Evolutionary conservation across 2,113 vertebrate genomes (phyloP).

Genomic region (Catharus fuscescens): DNA sequence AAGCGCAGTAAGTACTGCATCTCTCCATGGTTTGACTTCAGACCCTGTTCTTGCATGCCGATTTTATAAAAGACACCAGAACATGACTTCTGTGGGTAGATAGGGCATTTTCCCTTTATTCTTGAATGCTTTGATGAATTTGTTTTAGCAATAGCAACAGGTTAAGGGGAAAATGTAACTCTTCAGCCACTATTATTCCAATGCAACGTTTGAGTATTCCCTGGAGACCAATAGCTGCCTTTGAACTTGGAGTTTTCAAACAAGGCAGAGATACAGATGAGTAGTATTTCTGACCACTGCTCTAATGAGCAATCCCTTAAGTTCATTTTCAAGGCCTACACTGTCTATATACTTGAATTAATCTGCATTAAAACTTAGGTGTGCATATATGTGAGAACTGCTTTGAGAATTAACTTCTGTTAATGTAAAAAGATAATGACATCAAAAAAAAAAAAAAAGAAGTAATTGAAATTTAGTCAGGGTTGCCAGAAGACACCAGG

Average conservation of each 20-base stretch:
- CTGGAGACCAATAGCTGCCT: neutral
- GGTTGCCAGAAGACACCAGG: neutral
- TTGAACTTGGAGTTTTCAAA: neutral
- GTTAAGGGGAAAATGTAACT: neutral
- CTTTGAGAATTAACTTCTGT: neutral
- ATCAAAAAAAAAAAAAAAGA: neutral
- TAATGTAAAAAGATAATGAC: neutral
- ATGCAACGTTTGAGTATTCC: neutral
- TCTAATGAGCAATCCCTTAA: neutral
- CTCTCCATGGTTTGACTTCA: neutral
- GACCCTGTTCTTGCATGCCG: rapidly evolving
- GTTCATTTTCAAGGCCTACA: neutral
- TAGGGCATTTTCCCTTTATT: neutral
- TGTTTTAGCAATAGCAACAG: neutral
- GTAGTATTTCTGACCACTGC: neutral
- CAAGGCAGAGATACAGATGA: neutral
- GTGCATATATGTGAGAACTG: neutral
- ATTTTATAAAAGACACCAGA: neutral
- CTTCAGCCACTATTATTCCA: neutral
- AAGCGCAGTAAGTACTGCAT: neutral
- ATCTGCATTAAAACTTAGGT: neutral
- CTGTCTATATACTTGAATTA: neutral
- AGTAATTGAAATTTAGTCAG: neutral
- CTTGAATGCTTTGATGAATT: neutral
- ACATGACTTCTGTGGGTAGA: neutral